These are phyloP conservation scores for Aurelia sp. DNA, from an alignment of 30 jellyfish, hydroid and myxozoan species.

Conservation along the genomic window DNA sequence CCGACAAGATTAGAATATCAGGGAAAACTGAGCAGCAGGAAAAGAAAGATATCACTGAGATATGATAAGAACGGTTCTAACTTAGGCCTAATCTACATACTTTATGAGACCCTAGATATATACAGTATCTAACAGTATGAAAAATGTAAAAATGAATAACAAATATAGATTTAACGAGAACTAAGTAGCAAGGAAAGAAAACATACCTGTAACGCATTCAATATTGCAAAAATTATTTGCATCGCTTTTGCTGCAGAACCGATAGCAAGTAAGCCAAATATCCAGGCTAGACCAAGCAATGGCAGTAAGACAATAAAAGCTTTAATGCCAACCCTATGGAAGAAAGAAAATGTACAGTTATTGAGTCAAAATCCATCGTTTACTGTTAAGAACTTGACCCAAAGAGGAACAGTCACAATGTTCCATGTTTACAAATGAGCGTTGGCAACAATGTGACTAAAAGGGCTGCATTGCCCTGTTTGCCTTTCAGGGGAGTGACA, in stretches of 20 bases:
- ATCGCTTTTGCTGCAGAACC: slow-evolving; percentile 55
- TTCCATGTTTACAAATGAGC: too few relatives aligned
- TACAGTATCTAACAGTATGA: too few relatives aligned
- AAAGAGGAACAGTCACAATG: too few relatives aligned
- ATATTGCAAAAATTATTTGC: slow-evolving; percentile 53
- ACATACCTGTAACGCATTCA: slow-evolving; percentile 62
- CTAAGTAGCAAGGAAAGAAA: not conserved
- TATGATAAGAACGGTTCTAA: too few relatives aligned
- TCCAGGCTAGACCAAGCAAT: slow-evolving; percentile 68
- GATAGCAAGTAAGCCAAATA: slow-evolving; percentile 59
- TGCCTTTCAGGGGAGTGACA: too few relatives aligned
- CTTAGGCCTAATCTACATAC: too few relatives aligned
- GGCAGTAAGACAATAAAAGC: slow-evolving; percentile 52
- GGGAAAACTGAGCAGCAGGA: not conserved
- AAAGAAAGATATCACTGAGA: not conserved
- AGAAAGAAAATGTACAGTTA: not conserved
- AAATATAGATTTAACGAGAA: not conserved
- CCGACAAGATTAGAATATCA: not conserved
- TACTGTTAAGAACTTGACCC: too few relatives aligned
- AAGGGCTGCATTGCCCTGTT: too few relatives aligned
- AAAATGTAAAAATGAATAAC: not conserved
- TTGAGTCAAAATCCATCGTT: too few relatives aligned
- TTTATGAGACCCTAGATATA: too few relatives aligned
- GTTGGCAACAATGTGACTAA: too few relatives aligned
- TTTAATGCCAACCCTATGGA: slow-evolving; percentile 51